Conservation (phyloP, 2,113 vertebrate genomes). For the Tupaia chinensis region DNA sequence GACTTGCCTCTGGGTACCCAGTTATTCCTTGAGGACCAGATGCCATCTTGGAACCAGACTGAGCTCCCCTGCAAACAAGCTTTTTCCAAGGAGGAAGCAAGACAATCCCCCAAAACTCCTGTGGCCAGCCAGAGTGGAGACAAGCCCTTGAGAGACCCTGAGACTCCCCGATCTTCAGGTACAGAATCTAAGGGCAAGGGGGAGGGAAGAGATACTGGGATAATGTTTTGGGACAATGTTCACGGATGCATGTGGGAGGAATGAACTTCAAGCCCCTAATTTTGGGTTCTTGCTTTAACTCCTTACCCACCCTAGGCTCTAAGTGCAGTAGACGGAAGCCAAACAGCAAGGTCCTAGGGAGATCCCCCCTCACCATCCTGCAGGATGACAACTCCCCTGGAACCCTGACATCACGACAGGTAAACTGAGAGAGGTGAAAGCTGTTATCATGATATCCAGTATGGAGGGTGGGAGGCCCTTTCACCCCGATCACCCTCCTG, state of each 20-base stretch:
- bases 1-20: constrained; percentile 58
- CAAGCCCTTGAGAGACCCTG: constrained; percentile 55
- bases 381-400: constrained; percentile 93
- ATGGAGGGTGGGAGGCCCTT: background rate
- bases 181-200: constrained; percentile 28
- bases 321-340: constrained; percentile 78
- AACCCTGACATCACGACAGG: constrained; percentile 83
- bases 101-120: background rate
- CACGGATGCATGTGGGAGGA: background rate
- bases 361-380: constrained; percentile 94
- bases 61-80: constrained; percentile 30
- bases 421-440: constrained; percentile 68
- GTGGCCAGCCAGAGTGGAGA: constrained; percentile 65
- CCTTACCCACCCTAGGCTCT: constrained; percentile 77
- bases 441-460: background rate
- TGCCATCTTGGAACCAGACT: constrained; percentile 23
- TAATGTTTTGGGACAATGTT: background rate
- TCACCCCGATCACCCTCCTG: background rate
- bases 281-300: constrained; percentile 36
- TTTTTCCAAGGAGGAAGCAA: constrained; percentile 53
- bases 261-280: background rate
- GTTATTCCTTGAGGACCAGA: constrained; percentile 55
- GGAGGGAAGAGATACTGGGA: background rate
- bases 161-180: constrained; percentile 78
- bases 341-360: constrained; percentile 86